Evolutionary conservation across 1,140 invertebrate genomes (phyloP).

Genomic region (Cephus cinctus): DNA sequence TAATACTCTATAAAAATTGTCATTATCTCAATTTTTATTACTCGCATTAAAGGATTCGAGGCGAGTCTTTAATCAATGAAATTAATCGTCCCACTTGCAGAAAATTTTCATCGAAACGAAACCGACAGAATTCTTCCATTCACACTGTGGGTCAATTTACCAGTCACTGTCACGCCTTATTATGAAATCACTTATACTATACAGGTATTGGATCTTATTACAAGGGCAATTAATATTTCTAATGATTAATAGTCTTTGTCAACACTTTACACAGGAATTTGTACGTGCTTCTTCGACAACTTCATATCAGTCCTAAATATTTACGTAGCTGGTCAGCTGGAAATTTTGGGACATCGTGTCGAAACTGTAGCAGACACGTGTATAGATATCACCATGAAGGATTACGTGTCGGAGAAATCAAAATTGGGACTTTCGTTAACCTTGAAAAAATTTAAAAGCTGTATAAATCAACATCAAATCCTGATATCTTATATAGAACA

Average conservation of each 20-base stretch:
- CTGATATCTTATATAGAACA: neutral
- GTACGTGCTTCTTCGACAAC: conserved; percentile 1
- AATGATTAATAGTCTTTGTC: neutral
- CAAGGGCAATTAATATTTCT: neutral
- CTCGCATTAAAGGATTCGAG: no score
- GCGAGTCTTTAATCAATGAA: neutral
- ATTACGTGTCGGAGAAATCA: neutral
- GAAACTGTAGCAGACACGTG: neutral
- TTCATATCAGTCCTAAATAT: neutral
- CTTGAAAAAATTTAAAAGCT: neutral
- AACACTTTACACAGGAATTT: neutral
- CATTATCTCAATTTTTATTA: no score
- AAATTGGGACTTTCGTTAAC: neutral
- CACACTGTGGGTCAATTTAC: conserved; percentile 18
- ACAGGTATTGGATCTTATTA: conserved; percentile 20
- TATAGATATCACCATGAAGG: neutral
- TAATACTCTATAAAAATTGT: no score
- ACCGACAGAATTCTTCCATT: conserved; percentile 22
- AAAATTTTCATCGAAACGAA: conserved; percentile 18
- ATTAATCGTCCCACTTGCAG: no score
- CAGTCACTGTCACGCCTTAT: conserved; percentile 16
- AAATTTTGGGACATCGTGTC: neutral
- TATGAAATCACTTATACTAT: conserved; percentile 21
- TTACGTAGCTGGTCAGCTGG: neutral
- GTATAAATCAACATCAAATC: neutral